phyloP scores from a whole-genome alignment of 2,888 invertebrate species.

The Germaria angustata region DNA sequence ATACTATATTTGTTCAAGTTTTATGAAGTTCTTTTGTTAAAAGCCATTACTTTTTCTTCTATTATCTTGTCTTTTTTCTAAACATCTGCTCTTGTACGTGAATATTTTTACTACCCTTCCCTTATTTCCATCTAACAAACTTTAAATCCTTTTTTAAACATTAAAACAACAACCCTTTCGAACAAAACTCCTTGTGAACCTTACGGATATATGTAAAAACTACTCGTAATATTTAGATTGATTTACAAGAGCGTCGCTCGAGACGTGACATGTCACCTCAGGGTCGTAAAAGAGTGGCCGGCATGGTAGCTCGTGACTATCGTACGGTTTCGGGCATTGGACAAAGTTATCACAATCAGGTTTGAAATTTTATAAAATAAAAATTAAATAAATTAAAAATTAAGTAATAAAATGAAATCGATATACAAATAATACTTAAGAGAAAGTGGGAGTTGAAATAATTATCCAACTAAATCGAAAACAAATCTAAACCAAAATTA shows the following conservation, averaged over 20 bases:
- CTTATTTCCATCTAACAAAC: neutral
- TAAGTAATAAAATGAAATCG: neutral
- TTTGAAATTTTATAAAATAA: constrained; percentile 71
- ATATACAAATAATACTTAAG: neutral
- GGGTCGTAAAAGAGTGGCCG: constrained; percentile 85
- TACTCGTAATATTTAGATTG: constrained; percentile 64
- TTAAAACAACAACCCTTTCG: constrained; percentile 19
- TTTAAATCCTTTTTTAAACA: constrained; percentile 22
- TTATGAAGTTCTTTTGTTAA: neutral
- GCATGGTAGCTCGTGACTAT: constrained; percentile 84
- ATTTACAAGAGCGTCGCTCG: constrained; percentile 85
- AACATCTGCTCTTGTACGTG: constrained; percentile 19
- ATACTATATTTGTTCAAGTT: neutral
- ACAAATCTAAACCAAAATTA: no score
- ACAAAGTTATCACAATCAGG: constrained; percentile 80
- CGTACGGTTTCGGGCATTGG: constrained; percentile 81
- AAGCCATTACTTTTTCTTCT: constrained; percentile 42
- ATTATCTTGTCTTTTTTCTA: constrained; percentile 58
- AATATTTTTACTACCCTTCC: constrained; percentile 3
- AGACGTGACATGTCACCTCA: constrained; percentile 92
- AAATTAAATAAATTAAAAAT: constrained; percentile 8
- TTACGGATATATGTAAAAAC: constrained; percentile 6
- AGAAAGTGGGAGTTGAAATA: neutral
- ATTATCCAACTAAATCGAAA: no score
- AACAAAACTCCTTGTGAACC: constrained; percentile 35